Evolutionary conservation across 1,140 invertebrate genomes (phyloP).

Genomic region (Tribolium madens): DNA sequence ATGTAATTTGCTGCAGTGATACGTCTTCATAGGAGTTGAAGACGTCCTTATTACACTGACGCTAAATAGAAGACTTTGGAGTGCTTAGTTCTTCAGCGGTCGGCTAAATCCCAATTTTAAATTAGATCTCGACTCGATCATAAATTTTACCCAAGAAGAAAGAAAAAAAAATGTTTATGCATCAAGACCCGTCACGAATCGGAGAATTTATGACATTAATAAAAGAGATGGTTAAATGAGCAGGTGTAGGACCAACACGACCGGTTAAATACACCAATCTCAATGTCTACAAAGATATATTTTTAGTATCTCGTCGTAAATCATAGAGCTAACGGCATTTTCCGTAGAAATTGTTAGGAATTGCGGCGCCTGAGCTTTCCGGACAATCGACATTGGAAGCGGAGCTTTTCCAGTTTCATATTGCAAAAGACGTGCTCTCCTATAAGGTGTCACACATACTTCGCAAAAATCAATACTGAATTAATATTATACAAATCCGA

Average conservation of each 20-base stretch:
- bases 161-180: constrained; percentile 25
- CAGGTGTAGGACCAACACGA: neutral
- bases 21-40: neutral
- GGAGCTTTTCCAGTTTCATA: constrained; percentile 13
- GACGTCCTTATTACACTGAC: neutral
- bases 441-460: neutral
- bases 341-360: constrained; percentile 31
- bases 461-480: neutral
- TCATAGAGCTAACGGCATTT: constrained; percentile 40
- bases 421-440: neutral
- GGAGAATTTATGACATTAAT: constrained; percentile 20
- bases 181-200: neutral
- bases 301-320: constrained; percentile 34
- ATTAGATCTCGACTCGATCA: constrained; percentile 14
- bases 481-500: neutral
- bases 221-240: constrained; percentile 24
- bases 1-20: constrained; percentile 34
- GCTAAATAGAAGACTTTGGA: constrained; percentile 1
- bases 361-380: constrained; percentile 38
- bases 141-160: constrained; percentile 4
- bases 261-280: neutral
- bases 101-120: constrained; percentile 16
- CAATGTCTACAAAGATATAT: neutral
- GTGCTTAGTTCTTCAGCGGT: neutral
- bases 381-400: constrained; percentile 9